A percentile compares a stretch with the other conserved stretches of the same genome.
phyloP scores from a whole-genome alignment of 1,140 invertebrate genomes.

The Procambarus virginalis region DNA sequence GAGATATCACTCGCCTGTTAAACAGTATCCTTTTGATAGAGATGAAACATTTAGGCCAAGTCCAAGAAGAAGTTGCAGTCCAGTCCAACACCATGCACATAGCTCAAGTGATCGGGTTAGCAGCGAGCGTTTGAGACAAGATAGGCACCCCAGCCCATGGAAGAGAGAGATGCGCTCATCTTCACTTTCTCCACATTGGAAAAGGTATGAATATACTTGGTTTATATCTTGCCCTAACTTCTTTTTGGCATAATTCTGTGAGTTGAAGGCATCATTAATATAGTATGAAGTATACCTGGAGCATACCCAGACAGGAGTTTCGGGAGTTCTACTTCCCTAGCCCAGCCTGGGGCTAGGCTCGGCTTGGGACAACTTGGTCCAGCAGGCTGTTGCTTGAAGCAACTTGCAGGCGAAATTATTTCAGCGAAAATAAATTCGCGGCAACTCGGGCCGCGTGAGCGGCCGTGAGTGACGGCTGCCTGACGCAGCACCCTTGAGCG shows the following conservation, averaged over 20 bases:
- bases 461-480: too few relatives aligned
- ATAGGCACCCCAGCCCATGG: not conserved
- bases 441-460: too few relatives aligned
- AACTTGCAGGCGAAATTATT: too few relatives aligned
- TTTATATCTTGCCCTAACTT: not conserved
- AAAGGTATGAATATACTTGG: not conserved
- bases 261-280: too few relatives aligned
- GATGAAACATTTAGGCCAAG: not conserved
- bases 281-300: too few relatives aligned
- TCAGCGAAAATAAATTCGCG: too few relatives aligned
- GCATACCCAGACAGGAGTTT: too few relatives aligned
- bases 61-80: conserved; percentile 7
- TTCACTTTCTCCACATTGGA: not conserved
- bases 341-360: too few relatives aligned
- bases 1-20: not conserved
- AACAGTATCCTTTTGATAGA: not conserved
- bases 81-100: not conserved
- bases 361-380: too few relatives aligned
- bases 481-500: too few relatives aligned
- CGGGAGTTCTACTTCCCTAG: too few relatives aligned
- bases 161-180: not conserved
- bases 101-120: not conserved
- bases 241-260: not conserved
- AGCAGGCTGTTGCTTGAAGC: too few relatives aligned
- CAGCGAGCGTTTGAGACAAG: not conserved